Evolutionary conservation across 1,140 invertebrate species (phyloP).

Genomic region (Lepidurus apus): DNA sequence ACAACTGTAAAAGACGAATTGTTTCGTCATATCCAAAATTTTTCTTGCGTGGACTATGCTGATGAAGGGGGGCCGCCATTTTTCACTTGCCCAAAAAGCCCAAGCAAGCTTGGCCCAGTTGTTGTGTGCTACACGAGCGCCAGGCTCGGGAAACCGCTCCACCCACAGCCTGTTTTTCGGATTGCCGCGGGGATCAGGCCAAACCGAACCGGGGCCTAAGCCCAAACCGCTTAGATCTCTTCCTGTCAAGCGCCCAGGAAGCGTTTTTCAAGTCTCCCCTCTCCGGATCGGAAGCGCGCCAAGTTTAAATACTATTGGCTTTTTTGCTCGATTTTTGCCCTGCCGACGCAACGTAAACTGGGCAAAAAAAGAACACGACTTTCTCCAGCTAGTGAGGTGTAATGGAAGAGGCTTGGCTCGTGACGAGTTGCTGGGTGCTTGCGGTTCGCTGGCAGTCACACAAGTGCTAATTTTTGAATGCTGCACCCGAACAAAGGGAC

Average conservation of each 20-base stretch:
- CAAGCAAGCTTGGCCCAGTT: slow-evolving; percentile 20
- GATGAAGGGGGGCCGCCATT: slow-evolving; percentile 34
- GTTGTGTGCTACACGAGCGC: slow-evolving; percentile 4
- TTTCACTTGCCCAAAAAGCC: slow-evolving; percentile 29
- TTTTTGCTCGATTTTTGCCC: background rate
- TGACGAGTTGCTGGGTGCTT: background rate
- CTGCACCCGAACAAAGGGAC: slow-evolving; percentile 21
- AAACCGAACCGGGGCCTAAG: background rate
- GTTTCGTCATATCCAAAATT: slow-evolving; percentile 35
- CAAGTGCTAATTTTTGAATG: slow-evolving; percentile 20
- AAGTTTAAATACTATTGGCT: background rate
- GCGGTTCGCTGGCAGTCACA: slow-evolving; percentile 25
- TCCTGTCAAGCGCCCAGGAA: background rate
- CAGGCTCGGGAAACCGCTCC: slow-evolving; percentile 16
- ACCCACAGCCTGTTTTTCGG: slow-evolving; percentile 10
- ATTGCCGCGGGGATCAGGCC: slow-evolving; percentile 5
- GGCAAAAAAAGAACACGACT: background rate
- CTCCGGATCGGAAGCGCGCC: background rate
- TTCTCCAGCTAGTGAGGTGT: background rate
- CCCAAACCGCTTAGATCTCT: background rate
- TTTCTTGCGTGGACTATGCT: slow-evolving; percentile 35
- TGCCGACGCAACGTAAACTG: background rate
- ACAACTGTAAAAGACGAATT: slow-evolving; percentile 33
- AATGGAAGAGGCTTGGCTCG: slow-evolving; percentile 4
- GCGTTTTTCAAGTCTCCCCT: background rate